Base-by-base conservation (phyloP, 2,797 vertebrate species). In the Amphiprion clarkii region DNA sequence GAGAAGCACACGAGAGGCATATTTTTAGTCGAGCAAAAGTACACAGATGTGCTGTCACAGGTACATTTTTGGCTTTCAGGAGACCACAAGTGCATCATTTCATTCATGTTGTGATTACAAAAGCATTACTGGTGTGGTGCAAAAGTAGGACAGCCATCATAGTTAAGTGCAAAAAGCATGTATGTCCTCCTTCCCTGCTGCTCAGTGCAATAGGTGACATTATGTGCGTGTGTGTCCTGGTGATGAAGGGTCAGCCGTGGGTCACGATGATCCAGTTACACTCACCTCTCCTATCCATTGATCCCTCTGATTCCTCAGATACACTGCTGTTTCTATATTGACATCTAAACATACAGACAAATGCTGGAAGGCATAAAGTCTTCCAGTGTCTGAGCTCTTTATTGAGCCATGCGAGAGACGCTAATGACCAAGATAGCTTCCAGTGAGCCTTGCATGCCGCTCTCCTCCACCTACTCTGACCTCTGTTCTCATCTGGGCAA, bases 211-310 rank as follows among this genome's bases (percentile, higher is more conserved):
- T 69, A 84, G 68, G 83, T 85, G 85, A 86, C 63, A 76, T 13
- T 36, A 36, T 36, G 68, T 67, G 76, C 72, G 70, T 63, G 46
- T n/a, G 23, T 48, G 68, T 81, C 69, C 67, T 13, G 14, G 68
- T 89, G 83, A 91, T 90, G 84, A 90, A 74, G 66, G 89, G 90
- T 90, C 87, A 86, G 60, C 59, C 1, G 60, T 57, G 83, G 88
- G 92, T 91, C 85, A 82, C 67, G 10, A 78, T 62, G 89, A 89
- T 92, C 87, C 76, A 59, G 82, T 90, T 91, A 84, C 81, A 40
- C 86, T 87, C 79, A 60, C 71, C 67, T 87, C 76, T 83, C 60
- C 71, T 74, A 70, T 66, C 65, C 85, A 93, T 89, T 88, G 90
- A 92, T 91, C 68, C 67, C 49, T 54, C 61, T 25, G 71, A 84